Conservation (phyloP, 2,888 invertebrate genomes). For the Scaptomyza cyrtandrae region DNA sequence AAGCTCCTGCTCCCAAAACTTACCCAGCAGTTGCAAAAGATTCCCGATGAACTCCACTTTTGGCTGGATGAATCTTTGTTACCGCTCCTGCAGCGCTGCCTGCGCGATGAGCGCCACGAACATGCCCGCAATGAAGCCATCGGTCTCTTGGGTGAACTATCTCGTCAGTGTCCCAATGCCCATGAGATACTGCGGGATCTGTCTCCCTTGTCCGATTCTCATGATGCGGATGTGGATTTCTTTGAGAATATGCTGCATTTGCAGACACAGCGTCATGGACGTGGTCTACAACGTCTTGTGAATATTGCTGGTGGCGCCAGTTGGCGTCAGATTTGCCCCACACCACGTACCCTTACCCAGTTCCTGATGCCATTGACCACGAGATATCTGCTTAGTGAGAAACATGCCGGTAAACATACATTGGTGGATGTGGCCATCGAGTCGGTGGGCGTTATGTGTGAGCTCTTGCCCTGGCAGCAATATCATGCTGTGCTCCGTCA, state of each 20-base stretch:
- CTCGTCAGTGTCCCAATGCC: constrained; percentile 89
- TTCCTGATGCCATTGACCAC: constrained; percentile 94
- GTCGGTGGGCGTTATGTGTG: constrained; percentile 90
- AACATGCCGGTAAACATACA: constrained; percentile 90
- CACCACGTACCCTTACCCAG: constrained; percentile 90
- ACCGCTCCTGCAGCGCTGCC: constrained; percentile 88
- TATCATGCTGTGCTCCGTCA: constrained; percentile 93
- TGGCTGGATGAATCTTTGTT: constrained; percentile 91
- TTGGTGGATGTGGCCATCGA: constrained; percentile 94
- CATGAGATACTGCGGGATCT: constrained; percentile 91
- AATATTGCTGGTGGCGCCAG: constrained; percentile 87
- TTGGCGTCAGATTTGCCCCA: constrained; percentile 86
- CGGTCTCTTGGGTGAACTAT: constrained; percentile 90
- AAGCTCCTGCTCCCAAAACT: constrained; percentile 89
- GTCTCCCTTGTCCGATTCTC: constrained; percentile 87
- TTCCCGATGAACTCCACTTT: constrained; percentile 86
- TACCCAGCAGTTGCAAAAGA: constrained; percentile 84
- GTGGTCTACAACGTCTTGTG: constrained; percentile 92
- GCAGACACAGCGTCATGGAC: constrained; percentile 93
- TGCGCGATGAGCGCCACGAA: constrained; percentile 90
- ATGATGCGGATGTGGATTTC: constrained; percentile 95
- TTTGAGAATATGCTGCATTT: constrained; percentile 96
- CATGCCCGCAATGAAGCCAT: constrained; percentile 92
- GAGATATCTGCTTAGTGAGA: constrained; percentile 91
- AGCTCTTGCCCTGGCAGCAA: constrained; percentile 94